Conservation (phyloP, 2,797 vertebrate species). For the Denticeps clupeoides region DNA sequence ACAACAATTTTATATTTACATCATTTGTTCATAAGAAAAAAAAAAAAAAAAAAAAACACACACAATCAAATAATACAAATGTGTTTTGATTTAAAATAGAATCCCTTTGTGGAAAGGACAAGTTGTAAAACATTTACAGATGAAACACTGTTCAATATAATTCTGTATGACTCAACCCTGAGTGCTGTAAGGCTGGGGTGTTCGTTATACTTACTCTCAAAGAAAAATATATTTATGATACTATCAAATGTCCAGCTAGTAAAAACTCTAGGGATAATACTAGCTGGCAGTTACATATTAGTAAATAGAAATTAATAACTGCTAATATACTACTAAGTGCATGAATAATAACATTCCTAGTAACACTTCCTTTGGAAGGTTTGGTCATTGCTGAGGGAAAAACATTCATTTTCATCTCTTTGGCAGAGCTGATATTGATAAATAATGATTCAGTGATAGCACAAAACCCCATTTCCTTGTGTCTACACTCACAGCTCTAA, state of each 20-base stretch:
- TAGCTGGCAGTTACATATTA: neutral
- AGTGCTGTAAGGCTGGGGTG: slow-evolving; percentile 35
- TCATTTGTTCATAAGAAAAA: slow-evolving; percentile 24
- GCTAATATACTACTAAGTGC: slow-evolving; percentile 25
- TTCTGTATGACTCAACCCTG: slow-evolving; percentile 40
- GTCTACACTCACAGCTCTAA: neutral
- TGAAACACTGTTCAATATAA: slow-evolving; percentile 12
- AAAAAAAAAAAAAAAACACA: slow-evolving; percentile 12
- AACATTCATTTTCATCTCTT: slow-evolving; percentile 36
- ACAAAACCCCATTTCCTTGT: neutral
- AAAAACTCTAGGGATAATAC: neutral
- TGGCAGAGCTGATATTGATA: slow-evolving; percentile 43
- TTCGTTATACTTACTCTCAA: too few species aligned
- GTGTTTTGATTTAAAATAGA: slow-evolving; percentile 19
- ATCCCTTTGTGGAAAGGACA: slow-evolving; percentile 22
- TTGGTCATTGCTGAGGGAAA: slow-evolving; percentile 20
- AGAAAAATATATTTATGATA: slow-evolving; percentile 13
- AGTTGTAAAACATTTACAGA: slow-evolving; percentile 22
- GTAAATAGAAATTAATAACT: slow-evolving; percentile 13
- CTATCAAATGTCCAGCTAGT: slow-evolving; percentile 2
- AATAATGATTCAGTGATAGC: slow-evolving; percentile 44
- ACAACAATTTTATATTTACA: slow-evolving; percentile 32
- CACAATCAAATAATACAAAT: slow-evolving; percentile 31
- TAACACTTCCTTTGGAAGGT: slow-evolving; percentile 2
- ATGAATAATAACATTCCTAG: slow-evolving; percentile 2